Evolutionary conservation across 2,113 vertebrate species (phyloP), one percentile per base, ranked within the genome.

Genomic region (Otolemur garnettii): DNA sequence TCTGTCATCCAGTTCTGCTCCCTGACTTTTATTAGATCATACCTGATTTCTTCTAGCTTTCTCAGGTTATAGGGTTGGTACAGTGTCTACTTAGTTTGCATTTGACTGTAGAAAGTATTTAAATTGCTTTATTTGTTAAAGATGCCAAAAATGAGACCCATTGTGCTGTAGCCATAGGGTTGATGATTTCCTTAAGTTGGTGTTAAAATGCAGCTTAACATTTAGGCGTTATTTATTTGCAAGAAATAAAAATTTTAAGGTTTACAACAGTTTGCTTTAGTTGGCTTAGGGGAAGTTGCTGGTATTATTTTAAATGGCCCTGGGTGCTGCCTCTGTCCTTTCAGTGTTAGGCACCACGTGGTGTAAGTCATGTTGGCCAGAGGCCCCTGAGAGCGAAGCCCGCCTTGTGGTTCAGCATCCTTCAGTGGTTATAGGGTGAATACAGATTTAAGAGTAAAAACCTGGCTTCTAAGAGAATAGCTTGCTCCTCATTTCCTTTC

Each of bases 171-270:
- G 77, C 33, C 24, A 19, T 55, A 71, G 14, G 33, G 10, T 35
- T 88, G 74, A 60, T 62, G 38, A 62, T 7, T 10, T 86, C 55
- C 81, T 72, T 64, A 81, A 77, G 75, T 83, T 93, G 38, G 59
- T 68, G 96, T 86, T 92, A 38, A 84, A 90, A 78, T 81, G 18
- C 35, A 95, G 9, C 17, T 60, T 94, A 74, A 92, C 93, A 90
- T 10, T 71, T 38, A 85, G 28, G 55, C 59, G 42, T 45, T 72
- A 93, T 74, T 87, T 90, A 35, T 90, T 92, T 94, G 71, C 78
- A 80, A 66, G 69, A 95, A 92, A 45, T 71, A 57, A 60, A 21
- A 69, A 50, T 35, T 68, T 91, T 82, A 55, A 72, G 38, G 24
- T 82, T 91, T 53, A 80, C 13, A 77, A 50, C 53, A 57, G 42